Evolutionary conservation across 2,797 vertebrate species (phyloP).

Genomic region (Sus cebifrons): DNA sequence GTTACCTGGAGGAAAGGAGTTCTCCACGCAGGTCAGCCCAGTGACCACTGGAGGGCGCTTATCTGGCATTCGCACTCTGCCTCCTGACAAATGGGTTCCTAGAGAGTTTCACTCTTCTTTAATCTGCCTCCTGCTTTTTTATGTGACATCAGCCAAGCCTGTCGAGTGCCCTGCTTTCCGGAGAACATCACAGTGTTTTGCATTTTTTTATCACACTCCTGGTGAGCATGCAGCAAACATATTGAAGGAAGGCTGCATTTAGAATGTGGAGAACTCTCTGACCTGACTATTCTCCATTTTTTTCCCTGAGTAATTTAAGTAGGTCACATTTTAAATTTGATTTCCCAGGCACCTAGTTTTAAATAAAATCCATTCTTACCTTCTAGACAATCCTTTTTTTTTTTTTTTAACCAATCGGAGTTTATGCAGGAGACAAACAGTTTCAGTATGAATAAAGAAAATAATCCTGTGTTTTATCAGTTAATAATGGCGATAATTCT

Average conservation of each 20-base stretch:
- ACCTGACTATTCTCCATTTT: constrained; percentile 64
- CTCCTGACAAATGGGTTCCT: constrained; percentile 19
- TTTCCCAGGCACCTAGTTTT: constrained; percentile 74
- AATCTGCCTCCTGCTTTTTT: background rate
- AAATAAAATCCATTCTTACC: constrained; percentile 76
- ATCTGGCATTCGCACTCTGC: constrained; percentile 52
- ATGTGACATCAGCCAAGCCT: background rate
- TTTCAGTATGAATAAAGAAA: constrained; percentile 47
- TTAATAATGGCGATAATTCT: constrained; percentile 14
- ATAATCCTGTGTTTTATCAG: constrained; percentile 1
- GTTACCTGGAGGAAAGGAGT: constrained; percentile 57
- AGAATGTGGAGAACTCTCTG: constrained; percentile 51
- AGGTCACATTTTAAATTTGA: constrained; percentile 82
- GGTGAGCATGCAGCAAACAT: background rate
- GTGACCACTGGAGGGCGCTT: constrained; percentile 32
- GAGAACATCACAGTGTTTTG: background rate
- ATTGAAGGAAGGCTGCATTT: constrained; percentile 15
- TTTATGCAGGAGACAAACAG: constrained; percentile 4
- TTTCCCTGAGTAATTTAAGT: constrained; percentile 76
- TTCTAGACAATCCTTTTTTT: constrained; percentile 8
- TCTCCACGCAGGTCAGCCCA: constrained; percentile 39
- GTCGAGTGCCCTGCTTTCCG: constrained; percentile 50
- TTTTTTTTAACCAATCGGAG: background rate
- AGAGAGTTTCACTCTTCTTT: constrained; percentile 47
- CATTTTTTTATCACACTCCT: constrained; percentile 39